Evolutionary conservation across 1,140 invertebrate species (phyloP), one percentile per base, ranked within the genome.

Genomic region (Lasaia peninsularis): DNA sequence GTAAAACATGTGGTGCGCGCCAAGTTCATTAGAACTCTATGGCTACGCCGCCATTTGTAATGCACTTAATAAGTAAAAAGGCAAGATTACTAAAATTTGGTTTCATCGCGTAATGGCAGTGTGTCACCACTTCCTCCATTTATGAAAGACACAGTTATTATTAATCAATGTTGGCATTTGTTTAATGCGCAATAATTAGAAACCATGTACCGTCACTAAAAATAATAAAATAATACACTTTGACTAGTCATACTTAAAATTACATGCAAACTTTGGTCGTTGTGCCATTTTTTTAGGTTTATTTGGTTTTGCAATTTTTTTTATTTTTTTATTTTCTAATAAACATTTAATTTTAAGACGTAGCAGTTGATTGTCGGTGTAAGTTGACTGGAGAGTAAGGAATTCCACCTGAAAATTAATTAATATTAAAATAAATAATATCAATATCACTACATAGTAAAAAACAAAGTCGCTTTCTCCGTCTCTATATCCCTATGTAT

Each of bases 281-380:
- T 86, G 84, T 86, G 80, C 84, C 84, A 88, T 86, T 88, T 88
- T 88, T 87, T 87, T 88, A 67, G 61, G 68, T 84, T 82, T 66
- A 71, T 24, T 64, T 62, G 62, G 33, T 85, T 86, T 86, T 84
- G 55, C 69, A 59, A 74, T 81, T 86, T 87, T 85, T 86, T 84
- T 82, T 53, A 60, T 59, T 55, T 63, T 74, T 78, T 78, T 70
- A 65, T 70, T 58, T 55, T 65, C 63, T 53, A 35, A 67, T 60
- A 56, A 55, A 53, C 58, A 58, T 37, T 54, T 68, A 53, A n/a
- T 56, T 65, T 55, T 63, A 69, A 63, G 78, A 78, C 75, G 68
- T 70, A 69, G 65, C 65, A 72, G 60, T 56, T 75, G 40, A 80
- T 80, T 85, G 82, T 83, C 79, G 84, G 80, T 86, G 79, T 85